These are phyloP conservation scores for Natator depressus DNA, from an alignment of 2,113 vertebrate species.

Conservation along the genomic window DNA sequence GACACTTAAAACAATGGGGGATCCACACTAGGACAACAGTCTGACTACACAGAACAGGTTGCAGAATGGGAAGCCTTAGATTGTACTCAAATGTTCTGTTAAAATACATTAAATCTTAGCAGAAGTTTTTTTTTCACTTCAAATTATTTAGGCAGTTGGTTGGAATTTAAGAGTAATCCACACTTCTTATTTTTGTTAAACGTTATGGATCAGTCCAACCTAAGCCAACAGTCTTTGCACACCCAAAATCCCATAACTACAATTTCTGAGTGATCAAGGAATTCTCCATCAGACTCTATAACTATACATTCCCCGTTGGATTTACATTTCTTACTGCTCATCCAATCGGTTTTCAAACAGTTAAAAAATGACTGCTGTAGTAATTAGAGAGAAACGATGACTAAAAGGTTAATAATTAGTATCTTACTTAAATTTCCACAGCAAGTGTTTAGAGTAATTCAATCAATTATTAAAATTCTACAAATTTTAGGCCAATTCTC, in stretches of 20 bases:
- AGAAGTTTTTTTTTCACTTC: slow-evolving; percentile 58
- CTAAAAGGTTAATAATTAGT: neutral
- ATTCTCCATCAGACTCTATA: neutral
- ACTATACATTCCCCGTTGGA: neutral
- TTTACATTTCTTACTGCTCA: neutral
- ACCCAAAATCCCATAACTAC: neutral
- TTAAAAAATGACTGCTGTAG: neutral
- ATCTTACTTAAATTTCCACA: neutral
- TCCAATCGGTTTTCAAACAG: neutral
- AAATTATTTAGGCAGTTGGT: slow-evolving; percentile 58
- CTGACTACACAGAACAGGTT: slow-evolving; percentile 41
- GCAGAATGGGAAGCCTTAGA: slow-evolving; percentile 8
- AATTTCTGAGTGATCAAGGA: neutral
- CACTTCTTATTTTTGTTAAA: neutral
- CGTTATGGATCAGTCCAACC: neutral
- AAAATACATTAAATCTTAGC: slow-evolving; percentile 65
- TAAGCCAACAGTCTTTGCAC: neutral
- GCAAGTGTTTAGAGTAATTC: neutral
- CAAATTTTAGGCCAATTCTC: neutral
- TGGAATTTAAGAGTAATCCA: neutral
- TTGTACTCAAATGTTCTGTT: slow-evolving; percentile 10
- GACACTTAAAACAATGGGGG: slow-evolving; percentile 55
- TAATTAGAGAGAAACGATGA: neutral
- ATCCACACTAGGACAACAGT: slow-evolving; percentile 52
- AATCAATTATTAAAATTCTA: neutral